Base-by-base conservation (phyloP, 2,797 vertebrate species). In the Borostomias antarcticus region DNA sequence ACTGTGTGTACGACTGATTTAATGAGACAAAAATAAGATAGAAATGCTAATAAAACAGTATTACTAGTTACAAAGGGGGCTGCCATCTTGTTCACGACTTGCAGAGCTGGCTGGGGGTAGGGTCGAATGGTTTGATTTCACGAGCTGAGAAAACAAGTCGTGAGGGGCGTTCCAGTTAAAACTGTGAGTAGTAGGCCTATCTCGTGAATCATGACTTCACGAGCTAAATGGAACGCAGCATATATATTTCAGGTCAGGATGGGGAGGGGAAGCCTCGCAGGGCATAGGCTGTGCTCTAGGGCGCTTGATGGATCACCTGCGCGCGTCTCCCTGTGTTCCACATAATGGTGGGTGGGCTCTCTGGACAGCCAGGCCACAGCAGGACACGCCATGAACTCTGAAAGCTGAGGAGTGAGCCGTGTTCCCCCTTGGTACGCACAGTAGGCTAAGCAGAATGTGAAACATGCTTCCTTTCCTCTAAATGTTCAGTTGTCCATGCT, bases 231-330 rank as follows among this genome's bases (percentile, higher is more conserved):
- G n/a, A n/a, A n/a, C n/a, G n/a, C n/a, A n/a, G n/a, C n/a, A n/a
- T n/a, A 61, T 28, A 40, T n/a, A 29, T 57, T 29, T 64, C 19
- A 4, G 47, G 52, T 45, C 33, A 57, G 60, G 66, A 11, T 0
- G n/a, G 25, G 5, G 1, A 64, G 52, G 57, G 17, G 45, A 69
- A 68, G 68, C 66, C 58, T 29, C 25, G 28, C 17, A 58, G 66
- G 60, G 53, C 13, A 25, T 64, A 70, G 32, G 65, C 19, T 33
- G 37, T 19, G 47, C 58, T 60, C 43, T 64, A 70, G 63, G 26
- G 26, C 62, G 69, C 56, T 70, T 78, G 72, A 84, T 74, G 47
- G 57, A 82, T 82, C 69, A 83, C 65, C 65, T 69, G 53, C 19
- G 45, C 48, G 5, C 21, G 30, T 35, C 50, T 54, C 17, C 66